Conservation (phyloP, 2,113 vertebrate species). For the Erythrocercus mccallii region DNA sequence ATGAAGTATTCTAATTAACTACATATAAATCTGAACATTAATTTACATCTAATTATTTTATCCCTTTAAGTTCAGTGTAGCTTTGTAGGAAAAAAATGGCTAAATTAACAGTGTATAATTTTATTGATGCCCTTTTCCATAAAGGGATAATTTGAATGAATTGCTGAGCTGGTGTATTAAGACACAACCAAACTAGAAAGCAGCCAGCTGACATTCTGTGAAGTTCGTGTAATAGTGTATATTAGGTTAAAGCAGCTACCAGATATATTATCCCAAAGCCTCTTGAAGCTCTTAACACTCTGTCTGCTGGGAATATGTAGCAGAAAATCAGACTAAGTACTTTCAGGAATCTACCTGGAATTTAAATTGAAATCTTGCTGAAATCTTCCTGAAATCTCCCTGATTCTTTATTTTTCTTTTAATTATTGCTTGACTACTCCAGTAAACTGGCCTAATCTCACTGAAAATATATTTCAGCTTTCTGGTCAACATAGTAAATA, state of each 20-base stretch:
- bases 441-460: not conserved
- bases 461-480: not conserved
- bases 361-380: not conserved
- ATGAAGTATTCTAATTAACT: not conserved
- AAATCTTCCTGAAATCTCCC: not conserved
- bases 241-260: not conserved
- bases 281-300: not conserved
- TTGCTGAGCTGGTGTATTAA: not conserved
- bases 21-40: not conserved
- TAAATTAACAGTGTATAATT: not conserved
- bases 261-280: not conserved
- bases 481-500: not conserved
- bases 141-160: not conserved
- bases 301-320: not conserved
- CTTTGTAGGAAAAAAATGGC: not conserved
- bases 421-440: rapidly evolving
- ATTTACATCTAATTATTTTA: not conserved
- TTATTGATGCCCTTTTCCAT: not conserved
- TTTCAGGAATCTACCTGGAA: not conserved
- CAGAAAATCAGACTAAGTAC: not conserved
- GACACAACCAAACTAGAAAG: not conserved
- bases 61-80: not conserved
- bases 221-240: not conserved
- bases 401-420: not conserved
- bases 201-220: not conserved